Evolutionary conservation across 2,888 invertebrate species (phyloP), one percentile per base, ranked within the genome.

Genomic region (Torymus tubicola): DNA sequence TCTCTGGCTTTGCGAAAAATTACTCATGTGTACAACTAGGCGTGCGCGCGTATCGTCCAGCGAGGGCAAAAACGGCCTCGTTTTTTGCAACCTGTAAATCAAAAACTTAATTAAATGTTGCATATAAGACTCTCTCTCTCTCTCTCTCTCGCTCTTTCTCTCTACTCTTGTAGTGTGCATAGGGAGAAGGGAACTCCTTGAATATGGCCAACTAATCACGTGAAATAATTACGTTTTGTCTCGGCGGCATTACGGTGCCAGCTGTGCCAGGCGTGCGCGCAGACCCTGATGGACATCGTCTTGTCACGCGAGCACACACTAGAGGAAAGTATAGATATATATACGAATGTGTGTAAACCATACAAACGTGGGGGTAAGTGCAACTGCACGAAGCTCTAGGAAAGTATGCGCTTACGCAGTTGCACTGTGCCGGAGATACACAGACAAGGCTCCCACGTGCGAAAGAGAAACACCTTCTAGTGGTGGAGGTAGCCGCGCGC

Each of bases 161-260:
- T 31, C n/a, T 42, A 64, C 50, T 14, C 4, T 16, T 21, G 68
- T 21, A 8, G 52, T 2, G 14, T 64, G 65, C 50, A 64, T 21
- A 14, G 18, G 52, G 67, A 13, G 64, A 42, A 16, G 68, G 58
- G 16, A 42, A 61, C 77, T 61, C 74, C 80, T 79, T 69, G 73
- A 68, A 77, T 63, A 74, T 58, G 83, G 83, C 82, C 87, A 85
- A 85, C 88, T 89, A 89, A 89, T 89, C 89, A 88, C 85, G 87
- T 86, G 86, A 89, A 89, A 89, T 89, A 89, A 90, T 90, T 90
- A 88, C 86, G 86, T 88, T 89, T 88, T 87, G 88, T 88, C 88
- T 89, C 86, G 86, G 87, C 85, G 86, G 86, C 82, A 78, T 80
- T 77, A 16, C 72, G 61, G 67, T 74, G 58, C 74, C 69, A 69